These are phyloP conservation scores for Cryptomyrus ogoouensis DNA, from an alignment of 2,113 vertebrate genomes.

Conservation along the genomic window DNA sequence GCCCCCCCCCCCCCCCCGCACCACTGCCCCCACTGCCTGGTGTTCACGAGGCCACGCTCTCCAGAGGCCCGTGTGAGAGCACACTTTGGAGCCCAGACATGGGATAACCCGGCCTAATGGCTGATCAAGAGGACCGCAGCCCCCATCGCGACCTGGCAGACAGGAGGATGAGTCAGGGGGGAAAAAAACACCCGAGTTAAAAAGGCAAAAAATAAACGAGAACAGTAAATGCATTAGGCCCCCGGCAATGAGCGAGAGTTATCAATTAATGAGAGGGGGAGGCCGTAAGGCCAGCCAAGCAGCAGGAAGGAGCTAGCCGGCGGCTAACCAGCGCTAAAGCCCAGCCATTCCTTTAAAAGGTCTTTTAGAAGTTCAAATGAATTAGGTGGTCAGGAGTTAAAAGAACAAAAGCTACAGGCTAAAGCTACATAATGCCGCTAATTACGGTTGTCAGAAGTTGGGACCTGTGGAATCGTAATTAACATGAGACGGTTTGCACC, in stretches of 20 bases:
- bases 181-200: neutral
- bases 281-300: neutral
- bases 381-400: conserved; percentile 13
- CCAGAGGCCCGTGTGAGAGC: conserved; percentile 15
- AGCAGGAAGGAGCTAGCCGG: neutral
- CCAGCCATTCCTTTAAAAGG: conserved; percentile 47
- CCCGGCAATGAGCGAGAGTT: conserved; percentile 30
- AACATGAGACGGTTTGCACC: neutral
- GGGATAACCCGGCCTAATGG: neutral
- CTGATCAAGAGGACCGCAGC: neutral
- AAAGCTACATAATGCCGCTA: conserved; percentile 26
- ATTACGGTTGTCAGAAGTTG: conserved; percentile 12
- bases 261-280: conserved; percentile 40
- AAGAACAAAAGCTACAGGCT: conserved; percentile 24
- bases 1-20: neutral
- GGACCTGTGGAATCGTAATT: neutral
- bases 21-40: neutral
- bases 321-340: conserved; percentile 26
- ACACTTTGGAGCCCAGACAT: conserved; percentile 10
- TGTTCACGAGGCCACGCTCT: neutral
- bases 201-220: conserved; percentile 6
- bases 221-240: conserved; percentile 35
- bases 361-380: conserved; percentile 50
- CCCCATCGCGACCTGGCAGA: conserved; percentile 20
- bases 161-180: conserved; percentile 12